A percentile compares a stretch with the other conserved stretches of the same genome.
These are phyloP conservation scores for Diploscapter pachys DNA, from an alignment of 1,140 invertebrate species.

Conservation along the genomic window DNA sequence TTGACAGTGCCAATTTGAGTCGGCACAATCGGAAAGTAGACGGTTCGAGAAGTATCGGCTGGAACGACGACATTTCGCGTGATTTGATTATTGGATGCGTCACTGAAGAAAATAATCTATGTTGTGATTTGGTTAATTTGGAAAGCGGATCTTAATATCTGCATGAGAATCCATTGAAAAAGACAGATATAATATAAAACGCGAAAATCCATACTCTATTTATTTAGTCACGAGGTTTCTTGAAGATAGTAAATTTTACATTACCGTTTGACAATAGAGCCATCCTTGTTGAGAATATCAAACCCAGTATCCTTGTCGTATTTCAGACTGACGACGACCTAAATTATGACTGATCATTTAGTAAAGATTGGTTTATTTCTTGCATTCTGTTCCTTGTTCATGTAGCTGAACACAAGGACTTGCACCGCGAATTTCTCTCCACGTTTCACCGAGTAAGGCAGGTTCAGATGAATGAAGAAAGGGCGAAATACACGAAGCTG, in stretches of 20 bases:
- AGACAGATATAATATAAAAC: too few species aligned
- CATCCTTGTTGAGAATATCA: constrained; percentile 69
- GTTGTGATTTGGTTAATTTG: neutral
- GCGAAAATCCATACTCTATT: too few species aligned
- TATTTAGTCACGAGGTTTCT: too few species aligned
- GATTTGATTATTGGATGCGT: constrained; percentile 36
- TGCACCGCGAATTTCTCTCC: constrained; percentile 86
- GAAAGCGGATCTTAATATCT: too few species aligned
- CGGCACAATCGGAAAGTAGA: constrained; percentile 77
- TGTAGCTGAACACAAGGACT: constrained; percentile 86
- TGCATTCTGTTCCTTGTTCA: constrained; percentile 71
- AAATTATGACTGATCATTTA: constrained; percentile 7
- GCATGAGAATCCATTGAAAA: too few species aligned
- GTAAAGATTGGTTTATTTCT: constrained; percentile 5
- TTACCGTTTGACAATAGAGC: constrained; percentile 46
- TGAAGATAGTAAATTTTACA: too few species aligned
- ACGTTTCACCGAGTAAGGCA: constrained; percentile 82
- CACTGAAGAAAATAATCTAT: constrained; percentile 1
- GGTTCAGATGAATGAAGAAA: constrained; percentile 78
- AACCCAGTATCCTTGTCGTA: constrained; percentile 64
- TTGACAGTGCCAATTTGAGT: constrained; percentile 71
- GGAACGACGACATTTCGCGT: constrained; percentile 63
- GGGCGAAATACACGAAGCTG: constrained; percentile 74
- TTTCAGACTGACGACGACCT: constrained; percentile 77
- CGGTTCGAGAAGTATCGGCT: constrained; percentile 66